Conservation (phyloP, 2,113 vertebrate species). For the Pipra filicauda region DNA sequence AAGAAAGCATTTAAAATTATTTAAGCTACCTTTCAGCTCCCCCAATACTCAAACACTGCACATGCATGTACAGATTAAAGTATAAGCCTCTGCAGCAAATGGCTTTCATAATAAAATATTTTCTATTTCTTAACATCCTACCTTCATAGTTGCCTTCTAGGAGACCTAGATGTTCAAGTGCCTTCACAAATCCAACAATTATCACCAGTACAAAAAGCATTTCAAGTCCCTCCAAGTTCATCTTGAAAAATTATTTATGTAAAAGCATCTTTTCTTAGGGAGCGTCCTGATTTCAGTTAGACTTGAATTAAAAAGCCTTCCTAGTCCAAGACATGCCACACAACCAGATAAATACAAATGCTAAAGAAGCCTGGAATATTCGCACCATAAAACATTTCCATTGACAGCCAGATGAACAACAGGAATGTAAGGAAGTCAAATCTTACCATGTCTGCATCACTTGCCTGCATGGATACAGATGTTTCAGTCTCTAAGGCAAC, state of each 20-base stretch:
- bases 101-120: constrained; percentile 29
- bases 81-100: constrained; percentile 43
- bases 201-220: constrained; percentile 73
- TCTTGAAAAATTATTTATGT: constrained; percentile 68
- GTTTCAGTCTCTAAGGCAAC: constrained; percentile 74
- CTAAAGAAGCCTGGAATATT: constrained; percentile 58
- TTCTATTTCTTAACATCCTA: constrained; percentile 56
- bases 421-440: constrained; percentile 69
- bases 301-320: constrained; percentile 63
- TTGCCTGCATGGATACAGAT: constrained; percentile 73
- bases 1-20: constrained; percentile 20
- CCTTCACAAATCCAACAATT: constrained; percentile 74
- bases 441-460: constrained; percentile 74
- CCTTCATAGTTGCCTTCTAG: constrained; percentile 70
- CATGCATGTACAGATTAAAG: constrained; percentile 2
- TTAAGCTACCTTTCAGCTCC: constrained; percentile 9
- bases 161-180: constrained; percentile 65
- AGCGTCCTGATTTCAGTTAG: constrained; percentile 53
- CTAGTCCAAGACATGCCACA: constrained; percentile 37
- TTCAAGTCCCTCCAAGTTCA: constrained; percentile 74
- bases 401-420: constrained; percentile 66
- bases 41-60: not conserved
- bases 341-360: constrained; percentile 43
- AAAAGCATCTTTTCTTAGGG: constrained; percentile 62
- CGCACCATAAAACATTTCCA: constrained; percentile 59